These are phyloP conservation scores for Felis chaus DNA, from an alignment of 2,113 vertebrate genomes.

Conservation along the genomic window DNA sequence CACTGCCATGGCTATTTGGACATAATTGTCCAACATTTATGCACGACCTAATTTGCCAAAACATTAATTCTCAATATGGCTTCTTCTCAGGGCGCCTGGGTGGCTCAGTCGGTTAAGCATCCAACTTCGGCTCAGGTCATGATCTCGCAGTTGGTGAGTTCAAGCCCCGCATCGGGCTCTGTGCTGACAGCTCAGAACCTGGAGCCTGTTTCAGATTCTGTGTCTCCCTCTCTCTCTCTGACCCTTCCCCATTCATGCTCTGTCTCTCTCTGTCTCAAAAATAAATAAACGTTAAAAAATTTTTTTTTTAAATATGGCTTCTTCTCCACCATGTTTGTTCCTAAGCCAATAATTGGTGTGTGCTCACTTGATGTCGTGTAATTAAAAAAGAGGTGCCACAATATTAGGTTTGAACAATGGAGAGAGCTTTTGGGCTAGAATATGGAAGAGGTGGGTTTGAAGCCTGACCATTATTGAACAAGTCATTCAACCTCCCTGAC, in stretches of 20 bases:
- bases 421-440: not conserved
- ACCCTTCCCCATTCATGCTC: too few relatives aligned
- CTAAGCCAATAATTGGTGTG: not conserved
- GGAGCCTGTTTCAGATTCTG: too few relatives aligned
- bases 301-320: not conserved
- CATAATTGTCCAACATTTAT: not conserved
- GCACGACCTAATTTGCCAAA: not conserved
- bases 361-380: not conserved
- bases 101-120: too few relatives aligned
- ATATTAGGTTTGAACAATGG: not conserved
- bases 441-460: not conserved
- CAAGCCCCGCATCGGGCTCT: too few relatives aligned
- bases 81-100: not conserved
- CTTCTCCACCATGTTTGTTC: not conserved
- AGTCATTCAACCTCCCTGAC: not conserved
- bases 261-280: too few relatives aligned
- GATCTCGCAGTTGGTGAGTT: too few relatives aligned
- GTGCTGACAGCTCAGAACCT: too few relatives aligned
- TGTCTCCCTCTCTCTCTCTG: too few relatives aligned
- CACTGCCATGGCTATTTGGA: not conserved
- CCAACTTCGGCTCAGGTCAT: too few relatives aligned
- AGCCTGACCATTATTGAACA: not conserved
- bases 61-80: not conserved
- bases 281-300: too few relatives aligned
- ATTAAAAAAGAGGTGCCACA: not conserved